phyloP scores from a whole-genome alignment of 2,888 invertebrate genomes.

The Drosophila falleni region DNA sequence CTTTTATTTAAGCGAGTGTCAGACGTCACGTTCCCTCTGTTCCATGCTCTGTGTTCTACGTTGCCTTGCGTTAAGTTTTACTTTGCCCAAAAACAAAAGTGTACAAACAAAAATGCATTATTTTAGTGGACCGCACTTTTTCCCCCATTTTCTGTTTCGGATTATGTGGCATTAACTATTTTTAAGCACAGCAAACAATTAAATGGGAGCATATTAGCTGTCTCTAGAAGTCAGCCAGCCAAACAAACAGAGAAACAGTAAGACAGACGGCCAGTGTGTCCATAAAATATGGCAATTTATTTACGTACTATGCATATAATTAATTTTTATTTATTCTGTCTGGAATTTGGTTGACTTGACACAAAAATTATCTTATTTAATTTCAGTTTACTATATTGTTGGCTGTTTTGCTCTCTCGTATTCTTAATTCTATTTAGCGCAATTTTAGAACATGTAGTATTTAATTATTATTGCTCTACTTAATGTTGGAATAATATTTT shows the following conservation, averaged over 20 bases:
- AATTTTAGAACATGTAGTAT: neutral
- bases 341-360: slow-evolving; percentile 26
- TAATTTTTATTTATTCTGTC: slow-evolving; percentile 38
- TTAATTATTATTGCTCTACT: slow-evolving; percentile 1
- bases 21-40: slow-evolving; percentile 31
- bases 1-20: slow-evolving; percentile 79
- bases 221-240: slow-evolving; percentile 11
- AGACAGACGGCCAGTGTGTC: slow-evolving; percentile 3
- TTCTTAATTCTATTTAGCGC: neutral
- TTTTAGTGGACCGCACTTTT: slow-evolving; percentile 18
- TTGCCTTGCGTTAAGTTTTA: neutral
- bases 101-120: slow-evolving; percentile 52
- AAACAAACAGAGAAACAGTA: neutral
- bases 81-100: neutral
- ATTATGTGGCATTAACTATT: slow-evolving; percentile 60
- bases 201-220: slow-evolving; percentile 33
- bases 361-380: slow-evolving; percentile 1
- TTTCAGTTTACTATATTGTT: neutral
- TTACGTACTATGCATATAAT: slow-evolving; percentile 19
- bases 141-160: slow-evolving; percentile 22
- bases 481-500: neutral
- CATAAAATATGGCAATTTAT: slow-evolving; percentile 29
- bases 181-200: slow-evolving; percentile 33
- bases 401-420: neutral
- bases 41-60: no score